Percentiles rank a stretch among this genome's conserved stretches.
Evolutionary conservation across 2,113 vertebrate species (phyloP).

Genomic region (Lamprotornis superbus): DNA sequence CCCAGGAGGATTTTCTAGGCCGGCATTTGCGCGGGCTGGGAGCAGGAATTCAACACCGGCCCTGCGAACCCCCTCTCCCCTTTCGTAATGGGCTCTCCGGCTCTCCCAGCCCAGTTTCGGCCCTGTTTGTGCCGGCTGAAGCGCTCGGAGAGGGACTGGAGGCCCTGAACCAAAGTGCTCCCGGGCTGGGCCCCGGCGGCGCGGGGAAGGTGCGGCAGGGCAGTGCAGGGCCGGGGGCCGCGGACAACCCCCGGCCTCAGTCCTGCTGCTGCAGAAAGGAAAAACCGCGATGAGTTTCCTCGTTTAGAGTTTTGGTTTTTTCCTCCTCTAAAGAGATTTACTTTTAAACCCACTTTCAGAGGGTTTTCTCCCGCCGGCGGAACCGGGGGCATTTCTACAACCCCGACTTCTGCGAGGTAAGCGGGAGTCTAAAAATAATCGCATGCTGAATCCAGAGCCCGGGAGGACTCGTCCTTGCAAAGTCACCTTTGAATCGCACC

Average conservation of each 20-base stretch:
- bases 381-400: neutral
- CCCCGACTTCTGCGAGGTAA: neutral
- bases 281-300: neutral
- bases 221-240: neutral
- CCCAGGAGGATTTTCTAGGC: neutral
- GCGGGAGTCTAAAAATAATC: constrained; percentile 25
- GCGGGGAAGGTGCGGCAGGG: neutral
- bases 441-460: neutral
- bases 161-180: neutral
- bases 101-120: neutral
- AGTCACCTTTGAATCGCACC: neutral
- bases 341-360: neutral
- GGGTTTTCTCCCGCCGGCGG: neutral
- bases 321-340: neutral
- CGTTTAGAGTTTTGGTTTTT: neutral
- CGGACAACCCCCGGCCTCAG: neutral
- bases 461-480: neutral
- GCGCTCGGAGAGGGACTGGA: neutral
- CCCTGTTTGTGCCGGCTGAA: neutral
- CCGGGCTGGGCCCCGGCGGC: neutral
- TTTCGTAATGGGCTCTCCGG: neutral
- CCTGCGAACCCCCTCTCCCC: neutral
- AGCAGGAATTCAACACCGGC: neutral
- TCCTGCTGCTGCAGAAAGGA: neutral
- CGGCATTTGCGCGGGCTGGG: neutral